Conservation (phyloP, 2,113 vertebrate genomes). For the Spheniscus mendiculus region DNA sequence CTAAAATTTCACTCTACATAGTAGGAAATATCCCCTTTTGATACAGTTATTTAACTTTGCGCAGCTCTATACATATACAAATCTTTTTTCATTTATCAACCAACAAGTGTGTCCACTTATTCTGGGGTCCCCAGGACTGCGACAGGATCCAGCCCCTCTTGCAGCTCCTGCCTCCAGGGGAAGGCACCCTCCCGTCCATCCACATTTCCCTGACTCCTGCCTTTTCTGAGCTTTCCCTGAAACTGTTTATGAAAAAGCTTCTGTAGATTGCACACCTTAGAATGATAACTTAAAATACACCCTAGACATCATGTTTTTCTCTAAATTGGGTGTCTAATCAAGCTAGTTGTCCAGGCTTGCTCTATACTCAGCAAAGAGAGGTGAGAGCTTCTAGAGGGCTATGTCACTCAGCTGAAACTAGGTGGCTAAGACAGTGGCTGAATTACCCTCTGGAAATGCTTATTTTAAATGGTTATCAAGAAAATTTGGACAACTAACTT, state of each 20-base stretch:
- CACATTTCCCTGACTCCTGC: not conserved
- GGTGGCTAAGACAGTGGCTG: not conserved
- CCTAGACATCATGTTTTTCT: not conserved
- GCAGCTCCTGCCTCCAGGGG: not conserved
- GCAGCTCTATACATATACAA: not conserved
- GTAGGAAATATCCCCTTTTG: not conserved
- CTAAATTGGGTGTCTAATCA: not conserved
- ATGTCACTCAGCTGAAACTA: not conserved
- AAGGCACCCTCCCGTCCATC: not conserved
- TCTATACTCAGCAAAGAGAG: not conserved
- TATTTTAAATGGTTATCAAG: not conserved
- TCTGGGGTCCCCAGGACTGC: not conserved
- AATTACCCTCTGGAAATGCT: not conserved
- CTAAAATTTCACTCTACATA: not conserved
- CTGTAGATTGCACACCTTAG: not conserved
- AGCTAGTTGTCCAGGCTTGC: not conserved
- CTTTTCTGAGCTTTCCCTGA: not conserved
- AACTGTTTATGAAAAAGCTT: not conserved
- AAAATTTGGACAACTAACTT: not conserved
- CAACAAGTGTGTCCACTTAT: not conserved
- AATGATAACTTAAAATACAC: not conserved
- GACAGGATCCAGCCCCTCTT: rapidly evolving
- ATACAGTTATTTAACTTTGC: not conserved
- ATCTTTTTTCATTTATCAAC: not conserved
- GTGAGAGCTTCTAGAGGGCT: not conserved